Conservation (phyloP, 2,797 vertebrate species). For the Tympanoctomys barrerae region DNA sequence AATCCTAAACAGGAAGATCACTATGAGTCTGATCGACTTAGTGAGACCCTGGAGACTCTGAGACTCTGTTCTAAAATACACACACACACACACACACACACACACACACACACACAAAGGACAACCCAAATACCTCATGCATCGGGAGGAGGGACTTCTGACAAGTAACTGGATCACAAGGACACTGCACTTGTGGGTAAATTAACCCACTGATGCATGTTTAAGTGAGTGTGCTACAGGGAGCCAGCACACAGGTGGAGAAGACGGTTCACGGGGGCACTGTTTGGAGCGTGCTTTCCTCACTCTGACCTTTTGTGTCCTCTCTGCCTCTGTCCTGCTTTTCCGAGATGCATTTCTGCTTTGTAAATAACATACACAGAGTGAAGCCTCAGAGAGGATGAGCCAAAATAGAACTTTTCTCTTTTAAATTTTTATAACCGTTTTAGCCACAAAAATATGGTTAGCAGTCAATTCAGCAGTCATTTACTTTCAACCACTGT, state of each 20-base stretch:
- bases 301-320: not conserved
- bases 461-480: not conserved
- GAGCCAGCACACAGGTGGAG: not conserved
- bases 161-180: too few species aligned
- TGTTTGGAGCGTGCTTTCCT: not conserved
- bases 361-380: not conserved
- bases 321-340: not conserved
- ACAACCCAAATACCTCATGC: not conserved
- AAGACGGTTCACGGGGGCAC: too few species aligned
- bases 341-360: not conserved
- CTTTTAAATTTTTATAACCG: too few species aligned
- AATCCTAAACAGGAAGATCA: too few species aligned
- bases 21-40: too few species aligned
- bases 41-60: too few species aligned
- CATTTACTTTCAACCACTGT: not conserved
- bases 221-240: not conserved
- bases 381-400: not conserved
- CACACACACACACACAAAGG: too few species aligned
- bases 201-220: not conserved
- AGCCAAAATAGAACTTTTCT: not conserved
- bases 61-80: too few species aligned
- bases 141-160: not conserved
- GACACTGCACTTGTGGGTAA: not conserved
- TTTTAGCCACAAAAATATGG: not conserved
- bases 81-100: too few species aligned